A percentile compares a stretch with the other conserved stretches of the same genome.
Conservation (phyloP, 2,113 vertebrate genomes). For the Myxocyprinus asiaticus region DNA sequence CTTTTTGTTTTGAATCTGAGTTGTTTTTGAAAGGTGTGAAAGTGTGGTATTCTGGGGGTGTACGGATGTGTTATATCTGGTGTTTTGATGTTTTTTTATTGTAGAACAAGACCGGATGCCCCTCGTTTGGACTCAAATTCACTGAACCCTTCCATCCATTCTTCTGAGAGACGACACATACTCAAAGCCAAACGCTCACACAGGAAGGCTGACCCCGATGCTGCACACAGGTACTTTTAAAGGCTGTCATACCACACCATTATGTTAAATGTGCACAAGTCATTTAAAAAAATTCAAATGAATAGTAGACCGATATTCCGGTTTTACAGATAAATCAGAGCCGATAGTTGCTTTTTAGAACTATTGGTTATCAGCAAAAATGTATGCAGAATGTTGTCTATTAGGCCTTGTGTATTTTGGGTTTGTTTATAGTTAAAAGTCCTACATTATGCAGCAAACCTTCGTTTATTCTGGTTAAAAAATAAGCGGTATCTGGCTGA, state of each 20-base stretch:
- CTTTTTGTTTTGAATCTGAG: background rate
- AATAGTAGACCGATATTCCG: too few species aligned
- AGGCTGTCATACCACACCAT: background rate
- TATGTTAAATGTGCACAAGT: too few species aligned
- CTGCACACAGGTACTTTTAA: conserved; percentile 35
- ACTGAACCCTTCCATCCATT: conserved; percentile 71
- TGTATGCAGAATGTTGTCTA: too few species aligned
- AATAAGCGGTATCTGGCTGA: too few species aligned
- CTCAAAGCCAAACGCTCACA: conserved; percentile 94
- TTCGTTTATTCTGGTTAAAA: too few species aligned
- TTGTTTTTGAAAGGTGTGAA: background rate
- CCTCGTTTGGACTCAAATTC: conserved; percentile 88
- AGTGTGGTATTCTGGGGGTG: background rate
- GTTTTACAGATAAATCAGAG: too few species aligned
- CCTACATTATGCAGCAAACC: too few species aligned
- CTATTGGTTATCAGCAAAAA: too few species aligned
- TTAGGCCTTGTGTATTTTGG: too few species aligned
- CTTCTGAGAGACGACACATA: conserved; percentile 78
- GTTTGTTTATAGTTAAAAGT: too few species aligned
- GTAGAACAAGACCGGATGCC: conserved; percentile 91
- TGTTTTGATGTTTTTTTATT: conserved; percentile 52
- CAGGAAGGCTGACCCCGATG: conserved; percentile 91
- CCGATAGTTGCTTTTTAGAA: too few species aligned
- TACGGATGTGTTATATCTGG: background rate
- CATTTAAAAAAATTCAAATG: too few species aligned